Evolutionary conservation across 2,888 invertebrate genomes (phyloP).

Genomic region (Philopedon plagiatum): DNA sequence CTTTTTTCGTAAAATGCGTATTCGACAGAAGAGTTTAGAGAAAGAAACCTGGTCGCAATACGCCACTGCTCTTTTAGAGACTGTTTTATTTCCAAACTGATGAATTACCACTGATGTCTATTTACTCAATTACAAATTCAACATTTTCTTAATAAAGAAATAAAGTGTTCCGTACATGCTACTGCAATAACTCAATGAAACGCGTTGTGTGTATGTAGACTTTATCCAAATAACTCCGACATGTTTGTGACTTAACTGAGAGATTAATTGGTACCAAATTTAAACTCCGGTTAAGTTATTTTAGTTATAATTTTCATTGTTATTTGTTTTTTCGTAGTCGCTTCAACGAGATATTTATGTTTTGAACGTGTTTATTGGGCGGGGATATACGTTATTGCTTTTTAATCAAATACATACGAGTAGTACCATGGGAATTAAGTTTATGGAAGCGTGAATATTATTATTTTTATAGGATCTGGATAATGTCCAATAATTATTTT

Average conservation of each 20-base stretch:
- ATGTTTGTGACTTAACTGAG: slow-evolving; percentile 45
- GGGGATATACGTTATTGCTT: too few relatives aligned
- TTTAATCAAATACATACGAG: too few relatives aligned
- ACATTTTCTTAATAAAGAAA: not conserved
- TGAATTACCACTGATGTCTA: not conserved
- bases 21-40: too few relatives aligned
- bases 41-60: too few relatives aligned
- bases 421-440: too few relatives aligned
- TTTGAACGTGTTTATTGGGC: slow-evolving; percentile 23
- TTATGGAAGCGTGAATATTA: too few relatives aligned
- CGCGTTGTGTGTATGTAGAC: slow-evolving; percentile 14
- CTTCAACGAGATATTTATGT: slow-evolving; percentile 26
- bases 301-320: slow-evolving; percentile 44
- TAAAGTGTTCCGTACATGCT: not conserved
- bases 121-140: not conserved
- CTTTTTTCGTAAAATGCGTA: too few relatives aligned
- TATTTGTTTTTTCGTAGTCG: slow-evolving; percentile 41
- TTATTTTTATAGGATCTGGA: too few relatives aligned
- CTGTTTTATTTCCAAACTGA: not conserved
- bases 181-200: slow-evolving; percentile 27
- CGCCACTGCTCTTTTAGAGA: too few relatives aligned
- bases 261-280: slow-evolving; percentile 41
- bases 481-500: too few relatives aligned
- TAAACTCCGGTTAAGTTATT: slow-evolving; percentile 21
- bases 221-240: slow-evolving; percentile 40